A percentile compares a stretch with the other conserved stretches of the same genome.
phyloP scores from a whole-genome alignment of 2,888 invertebrate genomes.

The Drosophila ezoana region DNA sequence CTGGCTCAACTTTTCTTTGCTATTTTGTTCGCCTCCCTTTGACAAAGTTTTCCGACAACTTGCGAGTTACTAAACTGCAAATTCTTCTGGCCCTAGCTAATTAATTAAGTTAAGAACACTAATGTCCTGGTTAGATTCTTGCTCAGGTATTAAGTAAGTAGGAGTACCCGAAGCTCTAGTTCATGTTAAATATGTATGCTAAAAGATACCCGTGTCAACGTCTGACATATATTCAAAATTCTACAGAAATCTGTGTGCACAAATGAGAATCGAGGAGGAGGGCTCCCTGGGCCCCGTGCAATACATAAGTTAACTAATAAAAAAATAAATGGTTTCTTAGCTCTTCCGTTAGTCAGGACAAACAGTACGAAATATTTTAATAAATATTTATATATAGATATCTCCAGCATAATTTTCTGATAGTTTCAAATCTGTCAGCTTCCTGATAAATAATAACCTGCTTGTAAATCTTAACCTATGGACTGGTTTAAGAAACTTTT shows the following conservation, averaged over 20 bases:
- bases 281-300: too few relatives aligned
- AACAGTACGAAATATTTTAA: too few relatives aligned
- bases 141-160: conserved; percentile 23
- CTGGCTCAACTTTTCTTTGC: conserved; percentile 28
- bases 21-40: conserved; percentile 28
- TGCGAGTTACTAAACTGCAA: conserved; percentile 50
- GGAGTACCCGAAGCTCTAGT: conserved; percentile 2
- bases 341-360: too few relatives aligned
- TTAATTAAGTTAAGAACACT: conserved; percentile 57
- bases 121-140: conserved; percentile 43
- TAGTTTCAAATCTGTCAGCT: too few relatives aligned
- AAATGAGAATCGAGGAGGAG: too few relatives aligned
- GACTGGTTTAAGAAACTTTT: conserved; percentile 8
- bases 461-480: neutral
- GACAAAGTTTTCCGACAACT: conserved; percentile 52
- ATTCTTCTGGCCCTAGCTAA: conserved; percentile 44
- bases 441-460: neutral
- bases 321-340: too few relatives aligned
- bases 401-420: neutral
- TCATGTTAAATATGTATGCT: conserved; percentile 1
- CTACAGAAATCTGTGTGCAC: too few relatives aligned
- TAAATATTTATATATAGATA: neutral
- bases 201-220: neutral
- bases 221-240: too few relatives aligned
- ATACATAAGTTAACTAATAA: too few relatives aligned